A percentile compares a stretch with the other conserved stretches of the same genome.
Evolutionary conservation across 2,113 vertebrate genomes (phyloP).

Genomic region (Scalopus aquaticus): DNA sequence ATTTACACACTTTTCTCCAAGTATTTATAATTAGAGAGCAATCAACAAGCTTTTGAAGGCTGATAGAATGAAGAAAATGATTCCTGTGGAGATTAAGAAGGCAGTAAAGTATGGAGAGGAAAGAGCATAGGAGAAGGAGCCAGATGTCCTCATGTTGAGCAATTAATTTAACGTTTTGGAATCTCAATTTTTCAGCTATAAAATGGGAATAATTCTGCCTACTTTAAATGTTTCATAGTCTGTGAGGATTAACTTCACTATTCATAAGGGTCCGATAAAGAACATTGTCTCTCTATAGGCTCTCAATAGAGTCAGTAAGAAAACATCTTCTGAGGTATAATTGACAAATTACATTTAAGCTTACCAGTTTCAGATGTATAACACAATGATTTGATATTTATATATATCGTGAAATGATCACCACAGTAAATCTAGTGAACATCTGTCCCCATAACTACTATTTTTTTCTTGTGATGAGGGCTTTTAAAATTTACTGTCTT

Average conservation of each 20-base stretch:
- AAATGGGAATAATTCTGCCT: slow-evolving; percentile 48
- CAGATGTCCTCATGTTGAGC: neutral
- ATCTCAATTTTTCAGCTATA: slow-evolving; percentile 32
- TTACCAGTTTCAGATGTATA: neutral
- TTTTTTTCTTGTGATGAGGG: neutral
- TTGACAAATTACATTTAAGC: neutral
- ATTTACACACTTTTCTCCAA: slow-evolving; percentile 74
- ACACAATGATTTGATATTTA: neutral
- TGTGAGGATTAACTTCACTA: neutral
- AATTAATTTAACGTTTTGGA: slow-evolving; percentile 48
- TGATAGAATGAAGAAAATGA: slow-evolving; percentile 52
- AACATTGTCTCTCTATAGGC: neutral
- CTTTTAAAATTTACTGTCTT: neutral
- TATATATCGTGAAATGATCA: neutral
- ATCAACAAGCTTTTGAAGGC: slow-evolving; percentile 78
- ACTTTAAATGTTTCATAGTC: neutral
- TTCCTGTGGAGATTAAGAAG: slow-evolving; percentile 50
- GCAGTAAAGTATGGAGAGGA: neutral
- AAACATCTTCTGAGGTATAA: neutral
- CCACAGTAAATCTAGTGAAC: neutral
- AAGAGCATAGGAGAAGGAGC: slow-evolving; percentile 13
- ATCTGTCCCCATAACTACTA: neutral
- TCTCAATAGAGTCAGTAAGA: neutral
- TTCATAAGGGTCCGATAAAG: neutral
- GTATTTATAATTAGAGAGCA: slow-evolving; percentile 79